These are phyloP conservation scores for Prinia subflava DNA, from an alignment of 2,113 vertebrate genomes.

Conservation along the genomic window DNA sequence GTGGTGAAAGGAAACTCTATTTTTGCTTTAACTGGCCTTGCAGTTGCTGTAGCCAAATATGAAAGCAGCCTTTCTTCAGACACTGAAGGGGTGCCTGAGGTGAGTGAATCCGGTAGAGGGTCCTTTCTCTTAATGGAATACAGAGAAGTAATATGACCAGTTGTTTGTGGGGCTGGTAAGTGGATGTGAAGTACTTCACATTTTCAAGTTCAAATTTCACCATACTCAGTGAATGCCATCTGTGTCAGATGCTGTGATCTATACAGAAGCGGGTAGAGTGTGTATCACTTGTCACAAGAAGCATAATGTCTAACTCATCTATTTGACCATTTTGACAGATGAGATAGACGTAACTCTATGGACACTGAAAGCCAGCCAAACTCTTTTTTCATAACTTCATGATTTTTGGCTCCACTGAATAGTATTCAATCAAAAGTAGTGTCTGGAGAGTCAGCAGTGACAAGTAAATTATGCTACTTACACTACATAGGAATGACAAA, in stretches of 20 bases:
- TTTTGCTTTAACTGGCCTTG: slow-evolving; percentile 88
- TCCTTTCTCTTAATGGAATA: neutral
- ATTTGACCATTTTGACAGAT: neutral
- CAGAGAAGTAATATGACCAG: neutral
- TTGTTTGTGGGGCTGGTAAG: neutral
- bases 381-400: neutral
- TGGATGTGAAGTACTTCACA: neutral
- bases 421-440: neutral
- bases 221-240: neutral
- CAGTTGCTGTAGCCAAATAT: slow-evolving; percentile 82
- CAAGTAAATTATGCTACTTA: neutral
- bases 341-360: neutral
- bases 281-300: neutral
- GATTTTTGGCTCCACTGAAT: neutral
- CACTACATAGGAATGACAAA: neutral
- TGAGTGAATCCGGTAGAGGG: slow-evolving; percentile 56
- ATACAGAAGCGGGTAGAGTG: neutral
- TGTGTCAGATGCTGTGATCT: neutral
- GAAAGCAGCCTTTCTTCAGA: slow-evolving; percentile 86
- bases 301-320: neutral
- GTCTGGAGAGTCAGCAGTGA: neutral
- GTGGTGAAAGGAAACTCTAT: slow-evolving; percentile 94
- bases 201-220: neutral
- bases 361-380: neutral
- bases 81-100: slow-evolving; percentile 72